Evolutionary conservation across 1,140 invertebrate species (phyloP), one percentile per base, ranked within the genome.

Genomic region (Pogonomyrmex californicus): DNA sequence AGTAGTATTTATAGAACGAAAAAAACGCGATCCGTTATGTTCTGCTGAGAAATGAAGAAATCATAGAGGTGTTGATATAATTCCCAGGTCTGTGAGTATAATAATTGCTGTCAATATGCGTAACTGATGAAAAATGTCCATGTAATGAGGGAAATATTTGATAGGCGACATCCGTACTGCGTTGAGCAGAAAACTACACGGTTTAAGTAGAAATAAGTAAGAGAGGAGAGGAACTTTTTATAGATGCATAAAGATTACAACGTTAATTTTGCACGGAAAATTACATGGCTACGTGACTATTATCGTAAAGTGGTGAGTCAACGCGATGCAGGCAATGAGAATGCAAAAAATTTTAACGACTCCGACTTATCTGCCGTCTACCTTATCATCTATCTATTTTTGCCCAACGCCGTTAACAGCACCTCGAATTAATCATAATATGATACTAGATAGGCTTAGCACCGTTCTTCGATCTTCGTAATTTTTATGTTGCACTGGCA

Each of bases 371-470:
- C 63, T 70, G n/a, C 36, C 6, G 65, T 56, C 9, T 49, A 38
- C 33, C 38, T 62, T 88, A 49, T 86, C n/a, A 49, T 79, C 10
- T 82, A 6, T 76, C 41, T 56, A 77, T 33, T 81, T 81, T 81
- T 30, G 38, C 54, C 10, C 47, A 49, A 14, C 36, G 17, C 7
- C 9, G 14, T 49, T 85, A 76, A 62, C 36, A 47, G 14, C 49
- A 41, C n/a, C 38, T 41, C 44, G 23, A 78, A 58, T 51, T 77
- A 56, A 77, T 87, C 56, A 33, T 51, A 54, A 78, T 75, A n/a
- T 12, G 44, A 58, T 41, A 49, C 14, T 68, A 56, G n/a, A 63
- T 63, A 78, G 23, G 3, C 7, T 83, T 9, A 6, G 5, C 10
- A 23, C 23, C 23, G 23, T 23, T 44, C 33, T 54, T 33, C 23